Percentiles rank a stretch among this genome's conserved stretches.
phyloP scores from a whole-genome alignment of 1,140 invertebrate genomes.

The Elymnias hypermnestra region DNA sequence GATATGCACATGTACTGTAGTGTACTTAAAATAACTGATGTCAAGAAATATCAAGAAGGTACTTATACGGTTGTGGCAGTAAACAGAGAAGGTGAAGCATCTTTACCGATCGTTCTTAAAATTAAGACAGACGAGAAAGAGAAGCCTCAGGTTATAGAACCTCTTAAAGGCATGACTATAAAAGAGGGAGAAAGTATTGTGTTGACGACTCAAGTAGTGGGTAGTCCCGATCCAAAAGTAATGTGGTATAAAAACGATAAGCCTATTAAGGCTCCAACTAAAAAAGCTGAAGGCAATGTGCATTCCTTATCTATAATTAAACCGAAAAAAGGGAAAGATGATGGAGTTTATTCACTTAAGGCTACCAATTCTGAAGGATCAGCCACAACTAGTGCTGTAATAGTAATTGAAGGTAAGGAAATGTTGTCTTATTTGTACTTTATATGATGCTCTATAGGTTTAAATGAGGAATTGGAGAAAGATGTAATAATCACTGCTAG shows the following conservation, averaged over 20 bases:
- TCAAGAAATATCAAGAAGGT: slow-evolving; percentile 89
- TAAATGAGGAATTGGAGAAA: too few relatives aligned
- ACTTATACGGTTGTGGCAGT: slow-evolving; percentile 91
- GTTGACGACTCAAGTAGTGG: slow-evolving; percentile 86
- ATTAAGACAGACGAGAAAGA: slow-evolving; percentile 86
- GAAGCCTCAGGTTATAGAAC: slow-evolving; percentile 88
- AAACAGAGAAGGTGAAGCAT: slow-evolving; percentile 93
- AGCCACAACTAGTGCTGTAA: slow-evolving; percentile 83
- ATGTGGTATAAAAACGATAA: slow-evolving; percentile 88
- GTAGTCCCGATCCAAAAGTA: slow-evolving; percentile 87
- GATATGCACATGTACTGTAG: slow-evolving; percentile 94
- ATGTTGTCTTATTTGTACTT: not conserved
- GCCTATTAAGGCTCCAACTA: slow-evolving; percentile 76
- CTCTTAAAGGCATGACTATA: slow-evolving; percentile 84
- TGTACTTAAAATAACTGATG: slow-evolving; percentile 86
- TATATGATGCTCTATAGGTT: not conserved
- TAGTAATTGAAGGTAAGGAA: slow-evolving; percentile 86
- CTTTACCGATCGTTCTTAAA: slow-evolving; percentile 87
- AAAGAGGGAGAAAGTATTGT: slow-evolving; percentile 86
- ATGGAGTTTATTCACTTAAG: slow-evolving; percentile 88
- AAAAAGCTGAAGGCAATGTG: slow-evolving; percentile 81
- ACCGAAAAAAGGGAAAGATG: slow-evolving; percentile 77
- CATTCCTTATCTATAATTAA: slow-evolving; percentile 83
- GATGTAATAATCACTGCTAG: too few relatives aligned
- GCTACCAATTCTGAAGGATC: slow-evolving; percentile 87